Evolutionary conservation across 2,888 invertebrate species (phyloP), one percentile per base, ranked within the genome.

Genomic region (Drosophila buzzatii): DNA sequence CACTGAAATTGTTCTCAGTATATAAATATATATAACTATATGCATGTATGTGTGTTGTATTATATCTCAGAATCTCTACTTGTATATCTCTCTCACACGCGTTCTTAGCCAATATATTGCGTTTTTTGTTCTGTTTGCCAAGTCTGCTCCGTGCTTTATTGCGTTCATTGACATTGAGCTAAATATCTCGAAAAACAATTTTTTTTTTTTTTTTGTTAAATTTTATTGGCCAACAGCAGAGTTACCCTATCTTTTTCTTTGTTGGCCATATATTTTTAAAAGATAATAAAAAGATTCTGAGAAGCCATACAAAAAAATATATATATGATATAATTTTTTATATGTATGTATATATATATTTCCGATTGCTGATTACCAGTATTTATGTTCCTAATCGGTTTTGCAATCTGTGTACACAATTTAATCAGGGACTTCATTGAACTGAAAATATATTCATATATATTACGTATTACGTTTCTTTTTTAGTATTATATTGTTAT

Each of bases 81-180:
- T 60, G 60, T 16, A 37, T 70, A 9, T 44, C 51, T 41, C 37
- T 23, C 39, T 42, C 37, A 20, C 66, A 35, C 41, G 9, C 66
- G 70, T 20, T 70, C 39, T 14, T 33, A 14, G 39, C 33, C 70
- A 35, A 57, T 56, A 39, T 39, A 18, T 56, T 12, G 16, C 8
- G n/a, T 42, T 55, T 12, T 61, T 8, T 42, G 10, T 42, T 44
- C 10, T 39, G 35, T 55, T 18, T 60, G 60, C 45, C 14, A 35
- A 51, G 49, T 62, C 58, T 70, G 60, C 8, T 51, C 33, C 60
- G 35, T 55, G 56, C 58, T 58, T 27, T 63, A 47, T 58, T 35
- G 81, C 85, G 90, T 90, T 86, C 91, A 78, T 88, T 91, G 87
- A 90, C 87, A 87, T 91, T 91, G 91, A 90, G 89, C 80, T 79